Conservation (phyloP, 2,888 invertebrate species). For the Drosophila buzzatii region DNA sequence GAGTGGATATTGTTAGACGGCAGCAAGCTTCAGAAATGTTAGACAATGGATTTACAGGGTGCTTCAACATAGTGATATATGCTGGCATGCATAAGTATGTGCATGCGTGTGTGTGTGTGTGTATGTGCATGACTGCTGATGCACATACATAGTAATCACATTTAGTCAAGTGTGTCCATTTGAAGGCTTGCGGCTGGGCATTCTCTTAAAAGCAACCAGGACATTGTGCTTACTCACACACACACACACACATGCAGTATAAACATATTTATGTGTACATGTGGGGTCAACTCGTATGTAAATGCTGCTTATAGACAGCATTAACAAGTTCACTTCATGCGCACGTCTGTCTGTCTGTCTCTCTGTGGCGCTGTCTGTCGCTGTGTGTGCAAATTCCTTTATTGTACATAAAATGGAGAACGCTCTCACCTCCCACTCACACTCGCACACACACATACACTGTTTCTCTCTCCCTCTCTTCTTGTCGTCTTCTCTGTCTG, state of each 20-base stretch:
- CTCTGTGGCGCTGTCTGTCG: constrained; percentile 18
- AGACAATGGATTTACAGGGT: constrained; percentile 21
- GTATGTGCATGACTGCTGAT: constrained; percentile 19
- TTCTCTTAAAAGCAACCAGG: constrained; percentile 35
- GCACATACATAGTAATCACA: constrained; percentile 44
- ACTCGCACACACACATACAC: neutral
- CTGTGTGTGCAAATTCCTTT: constrained; percentile 65
- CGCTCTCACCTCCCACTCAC: neutral
- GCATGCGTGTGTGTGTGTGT: constrained; percentile 2
- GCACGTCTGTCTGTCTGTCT: constrained; percentile 50
- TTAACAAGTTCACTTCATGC: constrained; percentile 72
- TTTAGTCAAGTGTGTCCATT: constrained; percentile 54
- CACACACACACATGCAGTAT: constrained; percentile 11
- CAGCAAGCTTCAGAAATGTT: neutral
- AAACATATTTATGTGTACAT: constrained; percentile 38
- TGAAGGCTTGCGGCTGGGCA: constrained; percentile 43
- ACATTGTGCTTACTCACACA: constrained; percentile 35
- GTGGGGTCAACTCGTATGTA: constrained; percentile 71
- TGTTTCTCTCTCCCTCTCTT: neutral
- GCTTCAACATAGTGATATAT: constrained; percentile 17
- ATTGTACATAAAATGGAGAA: constrained; percentile 72
- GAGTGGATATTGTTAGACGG: constrained; percentile 6
- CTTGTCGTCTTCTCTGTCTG: neutral
- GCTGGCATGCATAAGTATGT: constrained; percentile 14
- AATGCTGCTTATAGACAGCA: constrained; percentile 75